Conservation (phyloP, 2,113 vertebrate species). For the Acanthochromis polyacanthus region DNA sequence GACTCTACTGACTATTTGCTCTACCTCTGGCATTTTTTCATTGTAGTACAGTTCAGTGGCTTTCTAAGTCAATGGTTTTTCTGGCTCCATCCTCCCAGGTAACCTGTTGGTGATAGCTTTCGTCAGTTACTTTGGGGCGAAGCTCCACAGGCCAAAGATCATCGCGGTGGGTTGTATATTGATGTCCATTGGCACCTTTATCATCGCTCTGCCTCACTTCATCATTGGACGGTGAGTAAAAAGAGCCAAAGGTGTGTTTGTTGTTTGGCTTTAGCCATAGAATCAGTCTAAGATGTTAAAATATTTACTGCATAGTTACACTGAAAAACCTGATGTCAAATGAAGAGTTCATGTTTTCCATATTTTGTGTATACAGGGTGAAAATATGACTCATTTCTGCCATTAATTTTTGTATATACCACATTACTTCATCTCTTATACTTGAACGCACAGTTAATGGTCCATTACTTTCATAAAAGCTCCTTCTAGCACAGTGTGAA, state of each 20-base stretch:
- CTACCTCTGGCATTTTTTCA: not conserved
- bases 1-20: not conserved
- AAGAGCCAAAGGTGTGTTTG: not conserved
- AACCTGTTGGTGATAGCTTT: constrained; percentile 94
- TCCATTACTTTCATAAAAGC: too few relatives aligned
- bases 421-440: too few relatives aligned
- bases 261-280: not conserved
- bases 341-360: not conserved
- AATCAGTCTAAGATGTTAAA: not conserved
- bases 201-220: constrained; percentile 94
- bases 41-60: not conserved
- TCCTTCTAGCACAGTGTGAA: not conserved
- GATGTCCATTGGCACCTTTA: constrained; percentile 93
- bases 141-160: constrained; percentile 93
- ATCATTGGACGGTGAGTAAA: constrained; percentile 91
- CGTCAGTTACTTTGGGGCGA: constrained; percentile 96
- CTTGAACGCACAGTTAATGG: too few relatives aligned
- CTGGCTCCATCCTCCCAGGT: constrained; percentile 78
- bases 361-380: not conserved
- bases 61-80: constrained; percentile 6
- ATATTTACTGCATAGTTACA: not conserved
- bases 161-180: constrained; percentile 91
- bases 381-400: too few relatives aligned
- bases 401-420: too few relatives aligned
- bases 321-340: not conserved